A percentile compares a stretch with the other conserved stretches of the same genome.
phyloP scores from a whole-genome alignment of 2,888 invertebrate species.

The Drosophila quinaria region DNA sequence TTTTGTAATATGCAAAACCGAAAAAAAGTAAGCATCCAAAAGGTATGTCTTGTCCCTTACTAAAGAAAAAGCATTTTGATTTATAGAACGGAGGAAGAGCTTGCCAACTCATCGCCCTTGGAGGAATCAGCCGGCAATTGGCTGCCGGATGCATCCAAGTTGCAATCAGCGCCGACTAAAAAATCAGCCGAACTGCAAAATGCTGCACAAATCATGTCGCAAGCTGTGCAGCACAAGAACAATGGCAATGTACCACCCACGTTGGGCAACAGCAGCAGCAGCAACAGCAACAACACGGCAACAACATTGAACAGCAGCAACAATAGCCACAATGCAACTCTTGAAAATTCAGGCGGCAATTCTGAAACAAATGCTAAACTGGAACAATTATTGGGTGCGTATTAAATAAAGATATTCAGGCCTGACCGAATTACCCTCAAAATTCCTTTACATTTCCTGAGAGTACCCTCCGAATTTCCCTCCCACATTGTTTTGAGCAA shows the following conservation, averaged over 20 bases:
- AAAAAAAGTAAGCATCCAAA: constrained; percentile 38
- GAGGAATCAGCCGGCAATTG: constrained; percentile 41
- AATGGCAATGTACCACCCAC: constrained; percentile 72
- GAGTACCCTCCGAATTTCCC: too few species aligned
- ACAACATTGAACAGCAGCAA: constrained; percentile 52
- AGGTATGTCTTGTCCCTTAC: neutral
- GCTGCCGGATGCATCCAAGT: constrained; percentile 74
- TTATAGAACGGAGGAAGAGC: constrained; percentile 51
- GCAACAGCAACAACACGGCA: constrained; percentile 51
- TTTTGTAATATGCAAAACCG: constrained; percentile 32
- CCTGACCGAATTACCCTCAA: too few species aligned
- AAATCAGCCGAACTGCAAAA: constrained; percentile 84
- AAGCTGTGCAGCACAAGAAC: constrained; percentile 79
- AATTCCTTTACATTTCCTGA: too few species aligned
- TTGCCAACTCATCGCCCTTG: constrained; percentile 50
- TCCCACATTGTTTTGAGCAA: too few species aligned
- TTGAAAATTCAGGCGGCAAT: constrained; percentile 37
- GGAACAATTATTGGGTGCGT: constrained; percentile 83
- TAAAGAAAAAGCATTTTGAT: neutral
- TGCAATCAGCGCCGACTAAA: constrained; percentile 62
- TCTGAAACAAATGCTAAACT: constrained; percentile 79
- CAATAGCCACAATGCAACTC: constrained; percentile 42
- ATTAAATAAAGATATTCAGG: too few species aligned
- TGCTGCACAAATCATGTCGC: constrained; percentile 84
- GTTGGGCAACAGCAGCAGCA: constrained; percentile 51